These are phyloP conservation scores for Orientallactaga bullata DNA, from an alignment of 2,113 vertebrate genomes.

Conservation along the genomic window DNA sequence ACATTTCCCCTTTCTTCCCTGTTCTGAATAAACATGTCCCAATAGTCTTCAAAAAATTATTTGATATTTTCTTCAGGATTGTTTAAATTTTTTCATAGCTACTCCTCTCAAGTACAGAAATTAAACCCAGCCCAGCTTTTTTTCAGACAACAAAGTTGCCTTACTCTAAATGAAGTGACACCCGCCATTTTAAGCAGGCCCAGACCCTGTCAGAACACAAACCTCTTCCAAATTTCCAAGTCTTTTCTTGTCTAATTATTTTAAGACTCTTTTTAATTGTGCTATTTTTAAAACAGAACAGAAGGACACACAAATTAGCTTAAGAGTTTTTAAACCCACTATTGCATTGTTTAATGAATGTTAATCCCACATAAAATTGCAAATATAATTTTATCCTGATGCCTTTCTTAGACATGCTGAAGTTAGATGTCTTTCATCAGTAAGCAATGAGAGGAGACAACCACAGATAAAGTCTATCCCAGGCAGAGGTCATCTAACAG, in stretches of 20 bases:
- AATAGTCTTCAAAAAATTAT: background rate
- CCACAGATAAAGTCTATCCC: conserved; percentile 42
- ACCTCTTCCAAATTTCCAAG: background rate
- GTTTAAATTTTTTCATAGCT: conserved; percentile 14
- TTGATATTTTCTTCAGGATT: conserved; percentile 7
- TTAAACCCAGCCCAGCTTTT: background rate
- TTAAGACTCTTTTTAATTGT: conserved; percentile 62
- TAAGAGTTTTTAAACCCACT: conserved; percentile 54
- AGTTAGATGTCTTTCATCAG: conserved; percentile 65
- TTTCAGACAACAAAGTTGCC: background rate
- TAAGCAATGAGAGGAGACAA: conserved; percentile 44
- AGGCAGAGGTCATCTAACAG: conserved; percentile 71
- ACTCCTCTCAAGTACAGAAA: conserved; percentile 22
- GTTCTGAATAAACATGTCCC: background rate
- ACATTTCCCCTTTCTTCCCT: conserved; percentile 18
- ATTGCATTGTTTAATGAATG: conserved; percentile 63
- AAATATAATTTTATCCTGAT: conserved; percentile 63
- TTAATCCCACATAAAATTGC: conserved; percentile 71
- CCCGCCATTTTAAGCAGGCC: conserved; percentile 25
- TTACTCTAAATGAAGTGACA: conserved; percentile 23
- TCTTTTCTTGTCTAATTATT: conserved; percentile 71
- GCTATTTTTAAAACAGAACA: conserved; percentile 74
- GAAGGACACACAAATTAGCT: conserved; percentile 52
- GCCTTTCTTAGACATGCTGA: conserved; percentile 38
- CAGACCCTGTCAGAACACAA: conserved; percentile 12